Evolutionary conservation across 1,140 invertebrate genomes (phyloP).

Genomic region (Cyphomyrmex costatus): DNA sequence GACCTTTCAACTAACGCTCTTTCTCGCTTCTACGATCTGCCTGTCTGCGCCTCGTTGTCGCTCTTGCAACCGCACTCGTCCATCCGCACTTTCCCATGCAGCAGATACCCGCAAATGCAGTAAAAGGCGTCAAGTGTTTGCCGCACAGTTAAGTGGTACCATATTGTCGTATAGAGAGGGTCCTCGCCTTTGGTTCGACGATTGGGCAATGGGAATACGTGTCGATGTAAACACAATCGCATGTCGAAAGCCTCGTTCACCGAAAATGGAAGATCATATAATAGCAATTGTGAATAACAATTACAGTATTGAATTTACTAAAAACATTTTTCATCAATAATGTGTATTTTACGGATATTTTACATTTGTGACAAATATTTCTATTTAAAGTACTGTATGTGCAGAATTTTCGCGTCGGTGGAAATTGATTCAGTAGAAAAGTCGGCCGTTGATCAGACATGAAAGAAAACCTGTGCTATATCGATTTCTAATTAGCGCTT

Average conservation of each 20-base stretch:
- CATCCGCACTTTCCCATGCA: slow-evolving; percentile 16
- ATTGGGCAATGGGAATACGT: slow-evolving; percentile 39
- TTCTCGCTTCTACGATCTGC: not conserved
- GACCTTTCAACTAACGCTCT: slow-evolving; percentile 1
- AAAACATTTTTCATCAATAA: not conserved
- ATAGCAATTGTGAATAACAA: not conserved
- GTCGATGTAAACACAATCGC: slow-evolving; percentile 34
- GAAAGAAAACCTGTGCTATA: not conserved
- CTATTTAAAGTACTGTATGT: not conserved
- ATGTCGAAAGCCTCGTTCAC: not conserved
- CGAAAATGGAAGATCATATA: slow-evolving; percentile 16
- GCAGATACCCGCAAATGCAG: slow-evolving; percentile 75
- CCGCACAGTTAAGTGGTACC: slow-evolving; percentile 79
- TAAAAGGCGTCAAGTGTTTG: slow-evolving; percentile 83
- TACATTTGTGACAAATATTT: not conserved
- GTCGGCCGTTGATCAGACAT: not conserved
- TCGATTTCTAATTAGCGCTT: slow-evolving; percentile 3
- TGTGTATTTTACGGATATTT: not conserved
- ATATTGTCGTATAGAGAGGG: slow-evolving; percentile 78
- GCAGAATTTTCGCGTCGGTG: not conserved
- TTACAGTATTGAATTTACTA: not conserved
- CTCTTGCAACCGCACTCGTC: slow-evolving; percentile 28
- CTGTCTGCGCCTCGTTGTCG: slow-evolving; percentile 32
- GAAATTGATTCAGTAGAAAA: slow-evolving; percentile 29
- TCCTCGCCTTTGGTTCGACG: slow-evolving; percentile 65